Percentiles rank a stretch among this genome's conserved stretches.
Conservation (phyloP, 1,140 invertebrate genomes). For the Ganaspis sp. region DNA sequence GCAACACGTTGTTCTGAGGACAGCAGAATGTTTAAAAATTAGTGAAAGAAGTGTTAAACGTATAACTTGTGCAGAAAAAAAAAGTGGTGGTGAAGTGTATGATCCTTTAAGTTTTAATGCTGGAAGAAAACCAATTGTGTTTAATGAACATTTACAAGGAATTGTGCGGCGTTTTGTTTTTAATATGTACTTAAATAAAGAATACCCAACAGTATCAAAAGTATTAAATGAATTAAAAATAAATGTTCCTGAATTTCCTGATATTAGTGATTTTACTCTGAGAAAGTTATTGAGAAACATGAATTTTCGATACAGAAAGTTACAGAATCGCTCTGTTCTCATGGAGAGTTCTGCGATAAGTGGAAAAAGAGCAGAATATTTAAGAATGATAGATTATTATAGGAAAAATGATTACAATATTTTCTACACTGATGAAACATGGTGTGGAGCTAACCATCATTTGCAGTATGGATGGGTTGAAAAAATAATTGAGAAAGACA, state of each 20-base stretch:
- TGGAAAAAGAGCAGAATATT: neutral
- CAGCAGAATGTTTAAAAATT: neutral
- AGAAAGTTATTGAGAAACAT: neutral
- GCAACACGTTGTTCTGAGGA: neutral
- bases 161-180: neutral
- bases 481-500: neutral
- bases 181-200: neutral
- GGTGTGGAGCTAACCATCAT: neutral
- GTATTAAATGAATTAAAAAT: neutral
- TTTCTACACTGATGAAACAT: neutral
- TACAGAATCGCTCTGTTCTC: neutral
- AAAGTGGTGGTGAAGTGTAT: neutral
- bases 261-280: neutral
- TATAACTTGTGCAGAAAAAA: neutral
- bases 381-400: neutral
- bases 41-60: neutral
- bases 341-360: neutral
- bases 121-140: neutral
- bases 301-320: neutral
- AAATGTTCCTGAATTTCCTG: neutral
- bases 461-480: neutral
- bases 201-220: neutral
- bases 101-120: neutral
- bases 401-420: neutral
- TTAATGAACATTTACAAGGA: neutral